A percentile compares a stretch with the other conserved stretches of the same genome.
phyloP scores from a whole-genome alignment of 2,888 invertebrate species.

The Hemithea aestivaria region DNA sequence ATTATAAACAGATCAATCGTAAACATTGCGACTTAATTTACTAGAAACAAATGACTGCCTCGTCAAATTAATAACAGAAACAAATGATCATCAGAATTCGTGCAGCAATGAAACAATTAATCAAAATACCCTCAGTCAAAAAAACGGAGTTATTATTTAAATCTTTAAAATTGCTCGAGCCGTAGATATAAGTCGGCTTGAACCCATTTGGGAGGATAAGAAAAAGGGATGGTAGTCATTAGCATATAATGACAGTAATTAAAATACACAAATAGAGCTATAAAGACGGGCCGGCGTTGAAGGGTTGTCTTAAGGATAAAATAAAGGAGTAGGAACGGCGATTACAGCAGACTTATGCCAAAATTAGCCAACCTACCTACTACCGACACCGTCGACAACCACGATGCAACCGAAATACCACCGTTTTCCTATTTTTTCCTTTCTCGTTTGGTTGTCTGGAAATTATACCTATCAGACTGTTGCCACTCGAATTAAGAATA shows the following conservation, averaged over 20 bases:
- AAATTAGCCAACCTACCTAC: too few species aligned
- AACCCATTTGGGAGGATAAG: conserved; percentile 79
- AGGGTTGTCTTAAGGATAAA: too few species aligned
- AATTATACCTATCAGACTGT: too few species aligned
- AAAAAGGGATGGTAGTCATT: conserved; percentile 80
- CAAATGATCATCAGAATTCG: conserved; percentile 64
- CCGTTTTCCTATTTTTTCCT: too few species aligned
- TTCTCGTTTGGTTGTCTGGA: too few species aligned
- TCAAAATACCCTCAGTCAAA: conserved; percentile 61
- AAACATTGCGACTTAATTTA: conserved; percentile 46
- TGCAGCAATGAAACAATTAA: conserved; percentile 63
- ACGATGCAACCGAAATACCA: too few species aligned
- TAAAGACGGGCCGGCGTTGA: conserved; percentile 77
- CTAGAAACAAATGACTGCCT: conserved; percentile 65
- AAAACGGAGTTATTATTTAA: conserved; percentile 74
- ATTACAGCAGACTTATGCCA: too few species aligned
- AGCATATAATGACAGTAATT: conserved; percentile 85
- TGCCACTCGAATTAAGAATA: too few species aligned
- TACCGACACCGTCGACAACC: too few species aligned
- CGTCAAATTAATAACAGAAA: conserved; percentile 72
- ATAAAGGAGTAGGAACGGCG: too few species aligned
- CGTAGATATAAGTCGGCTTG: conserved; percentile 74
- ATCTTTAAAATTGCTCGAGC: conserved; percentile 65
- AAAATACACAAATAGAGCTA: conserved; percentile 85
- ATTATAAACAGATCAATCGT: conserved; percentile 17